Evolutionary conservation across 2,113 vertebrate genomes (phyloP), one percentile per base, ranked within the genome.

Genomic region (Thalassarche chlororhynchos): DNA sequence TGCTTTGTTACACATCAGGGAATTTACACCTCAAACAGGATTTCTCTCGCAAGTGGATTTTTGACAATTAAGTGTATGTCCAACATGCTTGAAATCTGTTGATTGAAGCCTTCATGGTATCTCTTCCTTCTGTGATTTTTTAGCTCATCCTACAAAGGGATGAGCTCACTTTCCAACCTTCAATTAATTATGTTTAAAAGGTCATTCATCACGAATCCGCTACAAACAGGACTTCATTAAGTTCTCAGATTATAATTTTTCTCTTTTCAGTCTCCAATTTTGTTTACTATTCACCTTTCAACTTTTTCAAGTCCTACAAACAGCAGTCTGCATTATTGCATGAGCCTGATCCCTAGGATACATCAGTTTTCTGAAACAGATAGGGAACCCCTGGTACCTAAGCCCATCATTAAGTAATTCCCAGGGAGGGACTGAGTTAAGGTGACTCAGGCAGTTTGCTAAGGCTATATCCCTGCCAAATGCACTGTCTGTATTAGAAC

Each of bases 1-100:
- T 70, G 8, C 3, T 61, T 71, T 1, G 1, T 17, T 54, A 20
- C 2, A n/a, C 4, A 17, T 23, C 14, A 29, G 9, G 17, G 8
- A 77, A 44, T 60, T 52, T 62, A 52, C 9, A 58, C 3, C 6
- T 81, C 38, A 49, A n/a, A 66, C 8, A 49, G 4, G 4, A 40
- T 65, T 92, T 88, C 5, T 47, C 20, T 26, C 7, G 1, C 10
- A 68, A 10, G 10, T 31, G 8, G 2, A 46, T n/a, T 76, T 95
- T 74, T 82, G 25, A 19, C 15, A 2, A 31, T 3, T 26, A 20
- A 54, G 7, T 62, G 5, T 58, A 51, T 32, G 15, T 32, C 7
- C 3, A 32, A 14, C 5, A 24, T 42, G 5, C 6, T n/a, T 71
- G 31, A 82, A 78, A 91, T 51, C 7, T 58, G 3, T 54, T 85